Evolutionary conservation across 2,113 vertebrate genomes (phyloP).

Genomic region (Ibidorhyncha struthersii): DNA sequence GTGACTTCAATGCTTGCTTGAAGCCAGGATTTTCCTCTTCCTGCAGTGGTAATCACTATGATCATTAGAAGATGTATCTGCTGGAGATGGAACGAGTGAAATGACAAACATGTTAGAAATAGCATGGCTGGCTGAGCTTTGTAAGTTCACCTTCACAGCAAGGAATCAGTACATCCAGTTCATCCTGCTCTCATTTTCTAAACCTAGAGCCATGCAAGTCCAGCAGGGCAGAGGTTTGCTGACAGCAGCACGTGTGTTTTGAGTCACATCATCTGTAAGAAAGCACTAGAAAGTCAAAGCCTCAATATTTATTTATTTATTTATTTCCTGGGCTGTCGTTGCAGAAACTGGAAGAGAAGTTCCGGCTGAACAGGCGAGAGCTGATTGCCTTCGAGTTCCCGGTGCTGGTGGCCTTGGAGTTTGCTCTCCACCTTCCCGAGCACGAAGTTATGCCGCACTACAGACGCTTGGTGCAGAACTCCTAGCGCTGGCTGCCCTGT

Average conservation of each 20-base stretch:
- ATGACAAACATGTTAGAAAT: neutral
- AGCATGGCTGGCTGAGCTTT: neutral
- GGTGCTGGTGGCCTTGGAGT: slow-evolving; percentile 95
- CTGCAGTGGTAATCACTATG: neutral
- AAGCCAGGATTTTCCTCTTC: neutral
- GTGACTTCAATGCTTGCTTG: neutral
- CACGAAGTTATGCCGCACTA: slow-evolving; percentile 98
- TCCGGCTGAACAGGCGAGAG: slow-evolving; percentile 94
- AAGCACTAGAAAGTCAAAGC: neutral
- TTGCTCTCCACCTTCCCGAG: slow-evolving; percentile 95
- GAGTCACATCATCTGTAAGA: neutral
- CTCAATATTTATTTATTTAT: neutral
- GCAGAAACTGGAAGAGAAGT: slow-evolving; percentile 98
- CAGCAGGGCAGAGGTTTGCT: neutral
- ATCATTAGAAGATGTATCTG: neutral
- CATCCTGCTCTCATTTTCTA: neutral
- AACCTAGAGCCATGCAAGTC: neutral
- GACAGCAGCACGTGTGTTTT: neutral
- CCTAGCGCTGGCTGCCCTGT: slow-evolving; percentile 84
- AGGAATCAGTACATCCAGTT: neutral
- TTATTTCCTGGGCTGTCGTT: neutral
- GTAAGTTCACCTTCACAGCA: neutral
- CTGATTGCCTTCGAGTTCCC: slow-evolving; percentile 98
- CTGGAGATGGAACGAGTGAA: neutral
- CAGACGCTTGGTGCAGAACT: slow-evolving; percentile 93